These are phyloP conservation scores for Pectinophora gossypiella DNA, from an alignment of 1,140 invertebrate species.

Conservation along the genomic window DNA sequence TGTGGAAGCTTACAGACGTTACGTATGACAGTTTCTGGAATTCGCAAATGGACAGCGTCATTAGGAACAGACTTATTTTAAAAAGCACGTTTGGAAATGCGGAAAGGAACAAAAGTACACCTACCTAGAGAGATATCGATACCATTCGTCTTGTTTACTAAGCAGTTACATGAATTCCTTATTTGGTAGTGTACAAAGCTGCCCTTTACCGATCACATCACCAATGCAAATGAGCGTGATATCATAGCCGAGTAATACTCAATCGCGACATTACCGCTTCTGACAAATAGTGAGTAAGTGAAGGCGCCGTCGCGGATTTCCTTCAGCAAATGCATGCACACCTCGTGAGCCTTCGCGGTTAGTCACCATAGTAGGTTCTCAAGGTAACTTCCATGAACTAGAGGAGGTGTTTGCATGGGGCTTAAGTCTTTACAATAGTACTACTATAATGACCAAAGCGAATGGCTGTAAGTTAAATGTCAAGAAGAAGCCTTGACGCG, in stretches of 20 bases:
- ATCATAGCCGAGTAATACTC: slow-evolving; percentile 45
- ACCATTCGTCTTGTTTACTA: too few relatives aligned
- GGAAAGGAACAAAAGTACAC: too few relatives aligned
- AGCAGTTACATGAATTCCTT: too few relatives aligned
- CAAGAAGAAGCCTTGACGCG: too few relatives aligned
- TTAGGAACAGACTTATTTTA: too few relatives aligned
- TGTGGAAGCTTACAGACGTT: background rate
- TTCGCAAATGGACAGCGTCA: too few relatives aligned
- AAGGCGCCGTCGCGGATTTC: slow-evolving; percentile 63
- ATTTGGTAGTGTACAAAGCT: background rate
- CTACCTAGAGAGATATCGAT: too few relatives aligned
- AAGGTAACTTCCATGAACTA: background rate
- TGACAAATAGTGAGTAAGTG: slow-evolving; percentile 29
- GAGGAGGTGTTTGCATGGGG: too few relatives aligned
- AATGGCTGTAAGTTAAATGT: too few relatives aligned
- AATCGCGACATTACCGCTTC: slow-evolving; percentile 29
- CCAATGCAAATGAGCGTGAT: slow-evolving; percentile 53
- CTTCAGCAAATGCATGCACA: slow-evolving; percentile 56
- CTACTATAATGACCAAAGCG: too few relatives aligned
- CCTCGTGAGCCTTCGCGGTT: slow-evolving; percentile 42
- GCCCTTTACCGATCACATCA: slow-evolving; percentile 23
- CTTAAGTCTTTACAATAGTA: too few relatives aligned
- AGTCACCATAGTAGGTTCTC: slow-evolving; percentile 35
- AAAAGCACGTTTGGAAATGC: too few relatives aligned
- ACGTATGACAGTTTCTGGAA: background rate